These are phyloP conservation scores for Philaenus spumarius DNA, from an alignment of 1,140 invertebrate species.

Conservation along the genomic window DNA sequence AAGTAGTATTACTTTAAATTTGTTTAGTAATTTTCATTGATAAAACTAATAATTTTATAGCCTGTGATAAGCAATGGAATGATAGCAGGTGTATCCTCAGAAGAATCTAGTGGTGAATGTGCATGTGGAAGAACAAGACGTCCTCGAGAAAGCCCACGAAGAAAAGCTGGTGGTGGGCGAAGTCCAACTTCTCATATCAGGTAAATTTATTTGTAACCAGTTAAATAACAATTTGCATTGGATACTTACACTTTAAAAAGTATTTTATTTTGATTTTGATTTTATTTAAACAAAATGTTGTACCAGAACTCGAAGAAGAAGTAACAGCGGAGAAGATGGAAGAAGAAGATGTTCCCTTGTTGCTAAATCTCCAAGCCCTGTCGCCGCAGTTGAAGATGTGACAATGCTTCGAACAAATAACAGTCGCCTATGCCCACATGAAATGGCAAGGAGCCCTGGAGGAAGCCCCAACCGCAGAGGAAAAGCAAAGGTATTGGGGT, in stretches of 20 bases:
- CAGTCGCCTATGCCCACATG: conserved; percentile 11
- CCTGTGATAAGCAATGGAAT: conserved; percentile 26
- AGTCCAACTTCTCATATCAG: conserved; percentile 40
- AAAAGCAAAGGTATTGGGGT: conserved; percentile 8
- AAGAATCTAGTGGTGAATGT: conserved; percentile 31
- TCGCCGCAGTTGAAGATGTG: conserved; percentile 12
- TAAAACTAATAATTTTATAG: not conserved
- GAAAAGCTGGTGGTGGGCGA: conserved; percentile 49
- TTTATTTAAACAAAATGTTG: no score
- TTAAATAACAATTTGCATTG: no score
- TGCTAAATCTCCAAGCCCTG: conserved; percentile 25
- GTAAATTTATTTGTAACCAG: no score
- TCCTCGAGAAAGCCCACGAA: conserved; percentile 54
- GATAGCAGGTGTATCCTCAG: conserved; percentile 22
- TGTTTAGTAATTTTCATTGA: not conserved
- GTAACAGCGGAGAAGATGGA: conserved; percentile 17
- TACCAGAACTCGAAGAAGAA: conserved; percentile 21
- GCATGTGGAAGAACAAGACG: conserved; percentile 49
- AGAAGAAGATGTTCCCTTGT: conserved; percentile 18
- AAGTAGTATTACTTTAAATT: no score
- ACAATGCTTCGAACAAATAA: not conserved
- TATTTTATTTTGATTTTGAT: no score
- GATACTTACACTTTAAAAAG: no score
- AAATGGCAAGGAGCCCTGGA: conserved; percentile 25
- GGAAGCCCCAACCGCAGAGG: conserved; percentile 28